Percentiles rank a stretch among this genome's conserved stretches.
These are phyloP conservation scores for Hemibates koningsi DNA, from an alignment of 2,113 vertebrate genomes.

Conservation along the genomic window DNA sequence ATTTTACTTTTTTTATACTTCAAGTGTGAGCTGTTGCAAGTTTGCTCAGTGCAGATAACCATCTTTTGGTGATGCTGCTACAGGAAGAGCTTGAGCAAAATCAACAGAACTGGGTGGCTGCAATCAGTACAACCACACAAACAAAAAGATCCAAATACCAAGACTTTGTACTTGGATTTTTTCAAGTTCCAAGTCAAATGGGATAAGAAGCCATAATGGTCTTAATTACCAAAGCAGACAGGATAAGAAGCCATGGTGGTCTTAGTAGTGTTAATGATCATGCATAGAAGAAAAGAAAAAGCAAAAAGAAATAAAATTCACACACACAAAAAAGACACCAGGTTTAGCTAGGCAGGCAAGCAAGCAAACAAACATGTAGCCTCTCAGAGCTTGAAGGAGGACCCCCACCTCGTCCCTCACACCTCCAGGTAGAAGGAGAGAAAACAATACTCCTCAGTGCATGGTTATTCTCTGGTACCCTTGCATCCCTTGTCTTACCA, in stretches of 20 bases:
- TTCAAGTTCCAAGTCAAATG: not conserved
- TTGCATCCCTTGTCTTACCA: not conserved
- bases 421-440: slow-evolving; percentile 47
- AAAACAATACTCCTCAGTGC: slow-evolving; percentile 32
- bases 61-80: not conserved
- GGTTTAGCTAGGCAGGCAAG: slow-evolving; percentile 39
- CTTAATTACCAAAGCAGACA: slow-evolving; percentile 20
- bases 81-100: not conserved
- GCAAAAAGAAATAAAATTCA: slow-evolving; percentile 1
- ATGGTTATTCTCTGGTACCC: slow-evolving; percentile 39
- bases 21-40: not conserved
- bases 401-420: slow-evolving; percentile 48
- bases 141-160: not conserved
- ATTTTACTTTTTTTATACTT: not conserved
- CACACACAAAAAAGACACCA: slow-evolving; percentile 3
- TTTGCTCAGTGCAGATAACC: not conserved
- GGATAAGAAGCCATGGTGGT: slow-evolving; percentile 29
- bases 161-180: not conserved
- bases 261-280: slow-evolving; percentile 47
- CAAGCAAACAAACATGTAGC: slow-evolving; percentile 58
- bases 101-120: not conserved
- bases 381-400: slow-evolving; percentile 52
- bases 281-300: slow-evolving; percentile 49
- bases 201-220: not conserved
- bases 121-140: slow-evolving; percentile 10